phyloP scores from a whole-genome alignment of 53 echinoderm and acorn worm genomes.

The Glandiceps talaboti region DNA sequence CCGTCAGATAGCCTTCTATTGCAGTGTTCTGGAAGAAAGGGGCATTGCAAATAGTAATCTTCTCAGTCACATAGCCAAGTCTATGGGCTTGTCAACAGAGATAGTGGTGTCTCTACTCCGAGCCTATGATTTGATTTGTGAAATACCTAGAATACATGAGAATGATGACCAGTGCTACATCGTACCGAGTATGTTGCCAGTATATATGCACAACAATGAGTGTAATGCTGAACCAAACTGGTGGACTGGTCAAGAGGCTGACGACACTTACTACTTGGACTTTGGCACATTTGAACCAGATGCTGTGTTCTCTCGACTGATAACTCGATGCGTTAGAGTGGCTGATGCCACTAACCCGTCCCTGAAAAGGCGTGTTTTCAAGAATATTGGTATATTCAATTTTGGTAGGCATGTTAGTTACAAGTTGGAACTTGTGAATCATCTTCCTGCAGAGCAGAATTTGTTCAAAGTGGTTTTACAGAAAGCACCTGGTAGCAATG shows the following conservation, averaged over 20 bases:
- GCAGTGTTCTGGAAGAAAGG: neutral
- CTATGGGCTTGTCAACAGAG: neutral
- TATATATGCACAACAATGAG: neutral
- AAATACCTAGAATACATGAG: neutral
- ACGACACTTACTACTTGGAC: neutral
- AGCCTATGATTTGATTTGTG: neutral
- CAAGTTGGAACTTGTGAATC: neutral
- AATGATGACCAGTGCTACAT: neutral
- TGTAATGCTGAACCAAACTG: neutral
- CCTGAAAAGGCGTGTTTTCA: neutral
- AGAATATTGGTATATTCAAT: neutral
- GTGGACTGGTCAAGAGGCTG: neutral
- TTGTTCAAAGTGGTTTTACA: neutral
- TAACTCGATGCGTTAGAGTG: neutral
- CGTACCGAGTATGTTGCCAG: neutral
- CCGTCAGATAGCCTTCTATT: neutral
- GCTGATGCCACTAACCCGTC: neutral
- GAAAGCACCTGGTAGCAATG: neutral
- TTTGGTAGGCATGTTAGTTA: neutral
- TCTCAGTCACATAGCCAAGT: neutral
- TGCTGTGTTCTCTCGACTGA: neutral
- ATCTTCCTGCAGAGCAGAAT: neutral
- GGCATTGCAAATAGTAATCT: slow-evolving; percentile 4
- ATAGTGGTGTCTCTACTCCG: neutral
- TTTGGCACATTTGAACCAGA: neutral